A percentile compares a stretch with the other conserved stretches of the same genome.
phyloP scores from a whole-genome alignment of 1,140 invertebrate genomes.

The Camponotus floridanus region DNA sequence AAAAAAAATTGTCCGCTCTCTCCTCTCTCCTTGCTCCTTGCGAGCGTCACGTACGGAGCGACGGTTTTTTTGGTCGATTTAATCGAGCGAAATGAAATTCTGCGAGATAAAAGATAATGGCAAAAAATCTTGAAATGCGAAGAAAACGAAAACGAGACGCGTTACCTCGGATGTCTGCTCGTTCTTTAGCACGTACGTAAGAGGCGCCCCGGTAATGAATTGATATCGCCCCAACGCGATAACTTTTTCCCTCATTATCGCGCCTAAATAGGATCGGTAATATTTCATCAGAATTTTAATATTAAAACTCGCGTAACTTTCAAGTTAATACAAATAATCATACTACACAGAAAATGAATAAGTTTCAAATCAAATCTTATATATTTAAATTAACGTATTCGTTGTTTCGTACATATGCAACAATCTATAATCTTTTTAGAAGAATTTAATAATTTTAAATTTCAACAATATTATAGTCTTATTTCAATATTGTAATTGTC shows the following conservation, averaged over 20 bases:
- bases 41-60: slow-evolving; percentile 22
- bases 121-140: slow-evolving; percentile 20
- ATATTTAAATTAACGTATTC: too few relatives aligned
- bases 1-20: slow-evolving; percentile 60
- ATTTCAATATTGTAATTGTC: too few relatives aligned
- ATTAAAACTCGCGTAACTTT: neutral
- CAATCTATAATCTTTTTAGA: too few relatives aligned
- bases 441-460: too few relatives aligned
- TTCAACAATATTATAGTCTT: too few relatives aligned
- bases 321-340: neutral
- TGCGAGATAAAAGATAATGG: slow-evolving; percentile 34
- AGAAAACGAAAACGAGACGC: neutral
- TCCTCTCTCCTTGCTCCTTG: slow-evolving; percentile 14
- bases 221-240: neutral
- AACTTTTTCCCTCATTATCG: neutral
- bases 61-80: slow-evolving; percentile 22
- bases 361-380: too few relatives aligned
- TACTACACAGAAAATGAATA: too few relatives aligned
- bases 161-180: neutral
- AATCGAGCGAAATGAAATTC: slow-evolving; percentile 45
- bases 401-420: too few relatives aligned
- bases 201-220: slow-evolving; percentile 2
- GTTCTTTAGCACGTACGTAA: neutral
- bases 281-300: neutral
- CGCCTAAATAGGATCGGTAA: neutral